Percentiles rank a stretch among this genome's conserved stretches.
Evolutionary conservation across 2,113 vertebrate genomes (phyloP).

Genomic region (Notechis scutatus): DNA sequence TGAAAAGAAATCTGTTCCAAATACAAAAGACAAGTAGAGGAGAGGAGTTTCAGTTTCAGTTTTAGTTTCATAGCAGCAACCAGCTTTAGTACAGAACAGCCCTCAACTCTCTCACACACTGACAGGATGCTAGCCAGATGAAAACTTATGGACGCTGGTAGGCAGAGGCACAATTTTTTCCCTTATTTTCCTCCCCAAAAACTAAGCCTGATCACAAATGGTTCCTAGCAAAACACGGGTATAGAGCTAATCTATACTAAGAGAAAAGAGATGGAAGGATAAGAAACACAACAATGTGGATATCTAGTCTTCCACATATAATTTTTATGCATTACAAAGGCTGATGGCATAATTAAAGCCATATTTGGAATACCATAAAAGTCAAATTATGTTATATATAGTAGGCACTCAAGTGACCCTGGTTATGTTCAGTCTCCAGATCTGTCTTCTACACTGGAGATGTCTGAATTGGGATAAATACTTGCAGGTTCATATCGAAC

Average conservation of each 20-base stretch:
- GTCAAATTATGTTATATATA: background rate
- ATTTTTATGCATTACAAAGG: background rate
- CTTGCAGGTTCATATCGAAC: background rate
- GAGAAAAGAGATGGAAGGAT: background rate
- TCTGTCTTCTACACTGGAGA: background rate
- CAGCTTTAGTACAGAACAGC: no score
- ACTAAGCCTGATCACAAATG: no score
- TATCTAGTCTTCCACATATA: background rate
- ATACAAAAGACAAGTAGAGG: no score
- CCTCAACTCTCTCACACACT: no score
- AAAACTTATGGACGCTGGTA: no score
- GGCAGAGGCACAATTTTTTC: no score
- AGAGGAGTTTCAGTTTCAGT: no score
- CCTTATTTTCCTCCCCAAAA: no score
- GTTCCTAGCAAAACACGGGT: no score
- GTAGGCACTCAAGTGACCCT: background rate
- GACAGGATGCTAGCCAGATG: no score
- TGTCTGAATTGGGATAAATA: background rate
- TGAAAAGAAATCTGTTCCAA: no score
- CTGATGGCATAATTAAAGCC: background rate
- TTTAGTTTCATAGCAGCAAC: no score
- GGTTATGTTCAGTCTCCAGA: background rate
- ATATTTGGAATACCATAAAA: background rate
- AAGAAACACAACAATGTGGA: background rate
- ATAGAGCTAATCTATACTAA: background rate